Conservation (phyloP, 1,140 invertebrate genomes). For the Diploscapter pachys region DNA sequence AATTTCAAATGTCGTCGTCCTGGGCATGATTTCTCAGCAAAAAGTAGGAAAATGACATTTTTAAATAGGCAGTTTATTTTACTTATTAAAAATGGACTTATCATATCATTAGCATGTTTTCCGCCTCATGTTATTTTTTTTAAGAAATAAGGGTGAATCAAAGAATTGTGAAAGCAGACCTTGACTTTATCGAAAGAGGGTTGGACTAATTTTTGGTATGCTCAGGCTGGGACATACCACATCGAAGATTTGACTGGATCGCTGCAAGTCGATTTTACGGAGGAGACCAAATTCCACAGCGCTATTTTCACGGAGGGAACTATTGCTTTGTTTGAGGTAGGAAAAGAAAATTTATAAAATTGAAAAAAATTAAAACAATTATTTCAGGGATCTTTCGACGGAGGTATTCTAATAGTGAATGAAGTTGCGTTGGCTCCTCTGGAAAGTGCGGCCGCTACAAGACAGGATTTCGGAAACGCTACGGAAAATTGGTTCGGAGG, state of each 20-base stretch:
- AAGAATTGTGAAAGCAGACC: no score
- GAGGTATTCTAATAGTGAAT: constrained; percentile 6
- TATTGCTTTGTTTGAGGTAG: constrained; percentile 83
- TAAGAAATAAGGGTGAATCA: no score
- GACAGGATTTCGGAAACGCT: constrained; percentile 66
- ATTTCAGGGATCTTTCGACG: constrained; percentile 15
- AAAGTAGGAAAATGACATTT: constrained; percentile 11
- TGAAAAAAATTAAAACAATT: no score
- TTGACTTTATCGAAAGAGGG: constrained; percentile 12
- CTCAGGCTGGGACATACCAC: background rate
- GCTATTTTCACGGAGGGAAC: constrained; percentile 84
- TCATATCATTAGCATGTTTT: background rate
- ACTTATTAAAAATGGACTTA: constrained; percentile 26
- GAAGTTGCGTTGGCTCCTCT: constrained; percentile 20
- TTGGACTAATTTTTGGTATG: background rate
- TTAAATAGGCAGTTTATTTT: background rate
- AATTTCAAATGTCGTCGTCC: constrained; percentile 15
- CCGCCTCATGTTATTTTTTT: no score
- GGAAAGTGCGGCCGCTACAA: constrained; percentile 59
- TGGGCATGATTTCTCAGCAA: constrained; percentile 25
- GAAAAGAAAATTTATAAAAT: no score
- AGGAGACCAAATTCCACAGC: constrained; percentile 69
- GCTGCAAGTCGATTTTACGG: constrained; percentile 74
- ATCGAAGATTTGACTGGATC: constrained; percentile 80
- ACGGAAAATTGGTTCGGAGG: constrained; percentile 31